Base-by-base conservation (phyloP, 2,113 vertebrate genomes). In the Butorides virescens region DNA sequence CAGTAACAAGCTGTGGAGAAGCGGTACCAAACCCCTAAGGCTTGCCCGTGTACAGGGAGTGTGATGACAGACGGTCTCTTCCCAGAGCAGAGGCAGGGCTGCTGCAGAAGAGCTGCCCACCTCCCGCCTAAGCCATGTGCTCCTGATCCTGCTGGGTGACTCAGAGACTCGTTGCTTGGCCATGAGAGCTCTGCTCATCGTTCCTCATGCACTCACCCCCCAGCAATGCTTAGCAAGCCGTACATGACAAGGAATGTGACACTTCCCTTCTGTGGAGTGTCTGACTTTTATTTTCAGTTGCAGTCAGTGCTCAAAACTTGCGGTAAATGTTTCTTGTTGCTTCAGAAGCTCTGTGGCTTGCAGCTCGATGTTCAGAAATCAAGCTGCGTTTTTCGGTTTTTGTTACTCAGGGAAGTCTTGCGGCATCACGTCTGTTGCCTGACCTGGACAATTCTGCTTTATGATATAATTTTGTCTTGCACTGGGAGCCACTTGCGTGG, bases 31-130 rank as follows among this genome's bases (percentile, higher is more conserved):
- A 17, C 15, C 23, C 19, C 27, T 11, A 4, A 20, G 52, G 63
- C 36, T 16, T n/a, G 34, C 47, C 61, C 3, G 1, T 0, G 21
- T 8, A 2, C 56, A 12, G n/a, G 30, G 4, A 8, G 50, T 13
- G 22, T 39, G 25, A 1, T 1, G 50, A 4, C 68, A 56, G 56
- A 42, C 12, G 32, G 1, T 30, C 25, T 13, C 29, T 42, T 9
- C 12, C 18, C 58, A 26, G 81, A 59, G 66, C 23, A 55, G 46
- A 14, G 7, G 0, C 0, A 0, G n/a, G 68, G 65, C 16, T 27
- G 47, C 68, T 76, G 68, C 46, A 52, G 47, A 53, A 8, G 11
- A 7, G 32, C 53, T 65, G 37, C 49, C 34, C 55, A 9, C 9
- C 47, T 72, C 67, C 56, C 50, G 4, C 20, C 19, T 18, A 5